Evolutionary conservation across 2,888 invertebrate genomes (phyloP).

Genomic region (Tineola bisselliella): DNA sequence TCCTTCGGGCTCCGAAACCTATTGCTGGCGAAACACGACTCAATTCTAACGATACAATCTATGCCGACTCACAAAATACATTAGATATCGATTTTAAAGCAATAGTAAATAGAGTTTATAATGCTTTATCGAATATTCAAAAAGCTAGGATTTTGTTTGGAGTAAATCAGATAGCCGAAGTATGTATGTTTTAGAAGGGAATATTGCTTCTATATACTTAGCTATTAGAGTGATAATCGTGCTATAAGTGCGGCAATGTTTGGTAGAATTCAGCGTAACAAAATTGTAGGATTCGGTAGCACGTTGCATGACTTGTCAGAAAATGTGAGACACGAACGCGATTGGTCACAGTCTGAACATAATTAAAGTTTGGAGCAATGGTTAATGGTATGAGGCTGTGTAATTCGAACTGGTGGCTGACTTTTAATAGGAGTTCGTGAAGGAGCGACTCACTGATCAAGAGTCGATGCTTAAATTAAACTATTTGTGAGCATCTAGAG

Average conservation of each 20-base stretch:
- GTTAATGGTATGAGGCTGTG: slow-evolving; percentile 61
- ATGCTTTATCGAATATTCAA: slow-evolving; percentile 32
- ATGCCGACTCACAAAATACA: slow-evolving; percentile 27
- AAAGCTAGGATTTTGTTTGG: slow-evolving; percentile 33
- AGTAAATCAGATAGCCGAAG: slow-evolving; percentile 1
- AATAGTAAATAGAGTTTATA: slow-evolving; percentile 45
- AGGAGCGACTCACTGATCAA: slow-evolving; percentile 48
- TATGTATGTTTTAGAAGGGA: not conserved
- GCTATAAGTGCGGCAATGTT: not conserved
- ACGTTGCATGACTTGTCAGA: slow-evolving; percentile 64
- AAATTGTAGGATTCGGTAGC: slow-evolving; percentile 57
- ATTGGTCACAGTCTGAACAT: slow-evolving; percentile 67
- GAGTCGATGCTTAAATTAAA: slow-evolving; percentile 51
- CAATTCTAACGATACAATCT: slow-evolving; percentile 35
- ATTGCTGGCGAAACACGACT: slow-evolving; percentile 42
- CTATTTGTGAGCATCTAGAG: slow-evolving; percentile 5
- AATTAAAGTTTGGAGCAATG: slow-evolving; percentile 67
- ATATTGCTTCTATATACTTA: not conserved
- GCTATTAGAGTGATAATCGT: not conserved
- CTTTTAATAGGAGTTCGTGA: slow-evolving; percentile 62
- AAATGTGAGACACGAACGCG: slow-evolving; percentile 63
- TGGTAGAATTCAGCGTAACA: slow-evolving; percentile 2
- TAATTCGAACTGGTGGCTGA: slow-evolving; percentile 59
- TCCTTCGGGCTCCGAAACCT: slow-evolving; percentile 50
- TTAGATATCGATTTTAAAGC: slow-evolving; percentile 34